These are phyloP conservation scores for Drosophila suboccidentalis DNA, from an alignment of 2,888 invertebrate genomes.

Conservation along the genomic window DNA sequence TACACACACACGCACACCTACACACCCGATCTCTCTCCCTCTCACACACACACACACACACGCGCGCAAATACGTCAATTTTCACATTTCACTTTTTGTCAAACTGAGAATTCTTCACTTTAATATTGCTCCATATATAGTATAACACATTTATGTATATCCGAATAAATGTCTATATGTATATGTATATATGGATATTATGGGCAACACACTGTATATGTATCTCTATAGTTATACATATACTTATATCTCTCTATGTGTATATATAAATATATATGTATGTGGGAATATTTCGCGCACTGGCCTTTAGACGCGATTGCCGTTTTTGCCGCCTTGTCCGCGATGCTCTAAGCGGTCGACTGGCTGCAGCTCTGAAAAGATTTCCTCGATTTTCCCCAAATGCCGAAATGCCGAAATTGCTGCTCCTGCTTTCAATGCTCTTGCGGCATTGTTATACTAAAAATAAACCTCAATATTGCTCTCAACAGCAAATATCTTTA, in stretches of 20 bases:
- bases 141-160: conserved; percentile 40
- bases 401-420: conserved; percentile 52
- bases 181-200: conserved; percentile 29
- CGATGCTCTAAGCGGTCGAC: conserved; percentile 77
- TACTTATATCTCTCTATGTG: conserved; percentile 32
- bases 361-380: conserved; percentile 60
- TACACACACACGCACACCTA: conserved; percentile 18
- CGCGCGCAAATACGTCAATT: conserved; percentile 23
- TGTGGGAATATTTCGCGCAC: conserved; percentile 65
- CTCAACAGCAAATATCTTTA: conserved; percentile 24
- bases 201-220: conserved; percentile 19
- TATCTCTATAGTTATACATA: conserved; percentile 29
- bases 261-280: conserved; percentile 25
- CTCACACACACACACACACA: conserved; percentile 24
- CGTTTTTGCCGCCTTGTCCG: conserved; percentile 62
- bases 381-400: conserved; percentile 66
- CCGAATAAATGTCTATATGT: conserved; percentile 29
- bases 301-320: conserved; percentile 49
- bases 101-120: conserved; percentile 56
- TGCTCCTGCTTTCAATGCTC: conserved; percentile 54
- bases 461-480: conserved; percentile 60
- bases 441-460: conserved; percentile 76
- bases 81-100: conserved; percentile 63
- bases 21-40: conserved; percentile 8
- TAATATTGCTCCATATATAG: conserved; percentile 54